Percentiles rank a stretch among this genome's conserved stretches.
These are phyloP conservation scores for Cotesia chilonis DNA, from an alignment of 1,140 invertebrate genomes.

Conservation along the genomic window DNA sequence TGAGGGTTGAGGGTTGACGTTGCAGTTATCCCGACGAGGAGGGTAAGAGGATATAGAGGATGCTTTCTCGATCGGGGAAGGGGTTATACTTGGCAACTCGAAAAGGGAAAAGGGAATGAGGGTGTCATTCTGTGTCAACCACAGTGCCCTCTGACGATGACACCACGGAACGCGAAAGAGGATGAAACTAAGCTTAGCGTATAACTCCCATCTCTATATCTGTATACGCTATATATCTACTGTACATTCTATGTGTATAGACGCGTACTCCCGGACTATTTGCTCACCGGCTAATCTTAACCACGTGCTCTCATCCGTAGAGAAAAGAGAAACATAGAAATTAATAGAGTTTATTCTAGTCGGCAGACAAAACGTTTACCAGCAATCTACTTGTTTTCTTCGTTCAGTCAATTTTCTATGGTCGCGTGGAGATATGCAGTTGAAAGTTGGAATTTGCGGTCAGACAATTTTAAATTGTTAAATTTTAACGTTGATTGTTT, in stretches of 20 bases:
- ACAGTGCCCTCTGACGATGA: constrained; percentile 65
- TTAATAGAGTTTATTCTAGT: background rate
- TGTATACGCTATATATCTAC: no score
- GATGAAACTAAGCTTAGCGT: constrained; percentile 53
- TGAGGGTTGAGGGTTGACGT: constrained; percentile 31
- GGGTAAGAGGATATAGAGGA: constrained; percentile 35
- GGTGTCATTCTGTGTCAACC: constrained; percentile 65
- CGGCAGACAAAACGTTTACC: background rate
- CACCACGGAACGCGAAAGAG: constrained; percentile 63
- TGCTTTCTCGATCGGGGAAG: constrained; percentile 3
- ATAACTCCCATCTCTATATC: constrained; percentile 8
- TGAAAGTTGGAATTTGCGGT: no score
- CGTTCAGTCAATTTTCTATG: background rate
- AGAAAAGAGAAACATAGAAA: background rate
- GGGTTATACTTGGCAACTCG: background rate
- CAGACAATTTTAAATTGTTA: no score
- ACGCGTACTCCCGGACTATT: constrained; percentile 42
- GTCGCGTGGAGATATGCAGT: background rate
- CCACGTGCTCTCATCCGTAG: constrained; percentile 5
- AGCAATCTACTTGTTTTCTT: background rate
- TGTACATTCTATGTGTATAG: no score
- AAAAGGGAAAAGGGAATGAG: constrained; percentile 35
- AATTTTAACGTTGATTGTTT: no score
- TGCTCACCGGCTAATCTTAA: constrained; percentile 28
- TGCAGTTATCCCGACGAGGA: constrained; percentile 46